Evolutionary conservation across 1,140 invertebrate genomes (phyloP).

Genomic region (Trialeurodes vaporariorum): DNA sequence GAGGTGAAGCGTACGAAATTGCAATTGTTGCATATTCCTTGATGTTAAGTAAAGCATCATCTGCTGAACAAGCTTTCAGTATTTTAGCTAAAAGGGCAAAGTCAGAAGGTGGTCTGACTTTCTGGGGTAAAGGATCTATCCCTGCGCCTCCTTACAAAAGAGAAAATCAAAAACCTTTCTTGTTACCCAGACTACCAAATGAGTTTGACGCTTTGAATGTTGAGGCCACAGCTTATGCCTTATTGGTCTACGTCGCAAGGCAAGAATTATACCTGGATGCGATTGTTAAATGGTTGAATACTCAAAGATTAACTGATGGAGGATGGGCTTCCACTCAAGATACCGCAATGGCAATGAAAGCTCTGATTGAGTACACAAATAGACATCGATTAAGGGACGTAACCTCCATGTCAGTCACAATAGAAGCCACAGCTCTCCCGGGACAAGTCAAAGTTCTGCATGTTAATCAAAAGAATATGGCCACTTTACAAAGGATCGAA

Average conservation of each 20-base stretch:
- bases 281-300: constrained; percentile 87
- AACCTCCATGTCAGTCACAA: constrained; percentile 61
- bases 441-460: constrained; percentile 50
- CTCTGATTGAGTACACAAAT: constrained; percentile 80
- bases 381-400: constrained; percentile 74
- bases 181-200: constrained; percentile 73
- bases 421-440: constrained; percentile 74
- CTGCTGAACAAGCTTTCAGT: constrained; percentile 68
- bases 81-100: constrained; percentile 51
- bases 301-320: constrained; percentile 78
- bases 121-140: constrained; percentile 68
- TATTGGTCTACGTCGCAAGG: constrained; percentile 75
- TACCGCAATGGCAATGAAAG: constrained; percentile 77
- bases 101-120: constrained; percentile 61
- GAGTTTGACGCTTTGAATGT: constrained; percentile 84
- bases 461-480: constrained; percentile 63
- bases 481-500: constrained; percentile 61
- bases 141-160: constrained; percentile 67
- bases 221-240: constrained; percentile 81
- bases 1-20: constrained; percentile 66
- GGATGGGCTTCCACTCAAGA: constrained; percentile 94
- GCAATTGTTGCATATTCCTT: constrained; percentile 81
- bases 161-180: constrained; percentile 83
- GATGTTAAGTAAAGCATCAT: constrained; percentile 60
- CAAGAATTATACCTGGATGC: constrained; percentile 67